These are phyloP conservation scores for Troides aeacus DNA, from an alignment of 2,888 invertebrate genomes.

Conservation along the genomic window DNA sequence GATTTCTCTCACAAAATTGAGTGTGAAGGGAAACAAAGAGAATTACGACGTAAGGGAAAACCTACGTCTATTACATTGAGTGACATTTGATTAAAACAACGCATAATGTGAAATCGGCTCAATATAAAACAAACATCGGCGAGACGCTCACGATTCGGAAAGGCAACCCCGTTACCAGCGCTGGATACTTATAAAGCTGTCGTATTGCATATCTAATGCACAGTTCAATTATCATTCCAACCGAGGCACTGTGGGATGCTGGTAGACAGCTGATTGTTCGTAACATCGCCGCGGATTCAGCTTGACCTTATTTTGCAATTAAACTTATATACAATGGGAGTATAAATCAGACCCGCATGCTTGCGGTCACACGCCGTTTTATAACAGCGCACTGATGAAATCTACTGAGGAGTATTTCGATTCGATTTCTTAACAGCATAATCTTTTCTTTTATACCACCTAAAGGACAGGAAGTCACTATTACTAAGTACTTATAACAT, in stretches of 20 bases:
- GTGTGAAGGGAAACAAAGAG: not conserved
- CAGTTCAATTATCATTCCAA: conserved; percentile 35
- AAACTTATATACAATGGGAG: conserved; percentile 56
- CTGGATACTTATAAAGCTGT: conserved; percentile 36
- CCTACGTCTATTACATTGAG: not conserved
- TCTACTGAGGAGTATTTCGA: not conserved
- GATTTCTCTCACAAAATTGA: not conserved
- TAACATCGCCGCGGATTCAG: conserved; percentile 26
- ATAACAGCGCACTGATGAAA: not conserved
- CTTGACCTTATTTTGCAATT: conserved; percentile 60
- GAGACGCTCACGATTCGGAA: conserved; percentile 19
- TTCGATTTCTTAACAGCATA: not conserved
- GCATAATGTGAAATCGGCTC: not conserved
- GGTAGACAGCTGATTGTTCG: conserved; percentile 17
- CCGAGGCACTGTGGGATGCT: conserved; percentile 9
- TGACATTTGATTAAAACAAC: not conserved
- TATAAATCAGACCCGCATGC: conserved; percentile 64
- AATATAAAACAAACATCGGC: conserved; percentile 10
- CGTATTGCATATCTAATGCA: conserved; percentile 36
- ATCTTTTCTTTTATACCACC: not conserved
- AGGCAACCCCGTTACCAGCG: conserved; percentile 13
- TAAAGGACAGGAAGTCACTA: not conserved
- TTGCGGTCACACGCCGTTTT: conserved; percentile 35
- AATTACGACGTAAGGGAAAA: not conserved
- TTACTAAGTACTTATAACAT: too few species aligned